Conservation (phyloP, 2,888 invertebrate genomes). For the Tetropium fuscum region DNA sequence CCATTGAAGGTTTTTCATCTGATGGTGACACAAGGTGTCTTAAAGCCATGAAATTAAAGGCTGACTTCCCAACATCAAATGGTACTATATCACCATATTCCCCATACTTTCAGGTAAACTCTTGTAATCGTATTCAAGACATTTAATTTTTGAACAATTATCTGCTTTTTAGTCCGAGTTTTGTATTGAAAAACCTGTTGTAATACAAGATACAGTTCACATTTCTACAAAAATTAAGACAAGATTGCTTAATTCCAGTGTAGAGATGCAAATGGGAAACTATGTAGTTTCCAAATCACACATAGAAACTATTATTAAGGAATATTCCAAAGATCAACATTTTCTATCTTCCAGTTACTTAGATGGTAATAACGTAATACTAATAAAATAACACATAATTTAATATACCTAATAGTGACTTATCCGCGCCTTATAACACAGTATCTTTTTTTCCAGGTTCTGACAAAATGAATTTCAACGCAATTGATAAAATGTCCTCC, state of each 20-base stretch:
- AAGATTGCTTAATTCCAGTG: slow-evolving; percentile 32
- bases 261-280: slow-evolving; percentile 31
- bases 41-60: slow-evolving; percentile 37
- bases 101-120: slow-evolving; percentile 16
- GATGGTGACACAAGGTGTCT: slow-evolving; percentile 42
- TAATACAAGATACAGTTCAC: slow-evolving; percentile 36
- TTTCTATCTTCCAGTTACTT: slow-evolving; percentile 15
- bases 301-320: slow-evolving; percentile 11
- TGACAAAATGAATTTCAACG: background rate
- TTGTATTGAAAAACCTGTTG: slow-evolving; percentile 11
- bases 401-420: too few species aligned
- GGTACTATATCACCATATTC: background rate
- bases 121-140: background rate
- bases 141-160: background rate
- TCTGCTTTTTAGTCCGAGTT: slow-evolving; percentile 10
- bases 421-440: too few species aligned
- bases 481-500: background rate
- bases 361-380: too few species aligned
- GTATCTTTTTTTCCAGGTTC: background rate
- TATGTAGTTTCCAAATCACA: slow-evolving; percentile 22
- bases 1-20: slow-evolving; percentile 37
- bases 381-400: too few species aligned
- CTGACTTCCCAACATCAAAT: slow-evolving; percentile 2
- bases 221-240: slow-evolving; percentile 39
- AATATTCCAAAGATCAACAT: slow-evolving; percentile 26